Conservation (phyloP, 2,113 vertebrate genomes). For the Scartelaos histophorus region DNA sequence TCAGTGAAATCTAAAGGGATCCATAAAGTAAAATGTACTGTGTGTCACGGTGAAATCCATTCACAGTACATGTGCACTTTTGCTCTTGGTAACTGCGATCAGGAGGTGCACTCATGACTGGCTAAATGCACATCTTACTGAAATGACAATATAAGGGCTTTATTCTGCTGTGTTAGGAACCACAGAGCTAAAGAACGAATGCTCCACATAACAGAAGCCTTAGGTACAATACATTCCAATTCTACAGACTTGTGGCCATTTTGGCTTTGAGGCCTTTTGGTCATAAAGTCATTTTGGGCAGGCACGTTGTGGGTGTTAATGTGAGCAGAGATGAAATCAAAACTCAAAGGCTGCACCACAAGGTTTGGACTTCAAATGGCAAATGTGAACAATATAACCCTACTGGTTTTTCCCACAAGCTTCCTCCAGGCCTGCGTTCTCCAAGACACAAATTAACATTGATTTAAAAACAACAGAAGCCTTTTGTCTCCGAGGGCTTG, state of each 20-base stretch:
- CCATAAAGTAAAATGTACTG: conserved; percentile 39
- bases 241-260: conserved; percentile 20
- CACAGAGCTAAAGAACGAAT: conserved; percentile 22
- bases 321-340: conserved; percentile 49
- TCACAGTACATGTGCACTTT: conserved; percentile 22
- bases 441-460: conserved; percentile 71
- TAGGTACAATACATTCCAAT: conserved; percentile 34
- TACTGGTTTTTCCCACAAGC: conserved; percentile 58
- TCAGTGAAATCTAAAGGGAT: conserved; percentile 26
- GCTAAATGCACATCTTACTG: background rate
- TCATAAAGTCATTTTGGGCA: conserved; percentile 16
- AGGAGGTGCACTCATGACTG: background rate
- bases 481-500: conserved; percentile 63
- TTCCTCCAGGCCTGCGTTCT: conserved; percentile 44
- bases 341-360: conserved; percentile 39
- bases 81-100: conserved; percentile 17
- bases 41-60: conserved; percentile 26
- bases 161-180: conserved; percentile 12
- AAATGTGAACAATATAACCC: conserved; percentile 51
- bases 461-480: conserved; percentile 73
- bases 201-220: conserved; percentile 6
- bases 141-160: conserved; percentile 14
- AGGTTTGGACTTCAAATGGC: conserved; percentile 45
- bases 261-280: conserved; percentile 13
- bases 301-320: conserved; percentile 14